phyloP scores from a whole-genome alignment of 2,797 vertebrate species.

The Chromis chromis region DNA sequence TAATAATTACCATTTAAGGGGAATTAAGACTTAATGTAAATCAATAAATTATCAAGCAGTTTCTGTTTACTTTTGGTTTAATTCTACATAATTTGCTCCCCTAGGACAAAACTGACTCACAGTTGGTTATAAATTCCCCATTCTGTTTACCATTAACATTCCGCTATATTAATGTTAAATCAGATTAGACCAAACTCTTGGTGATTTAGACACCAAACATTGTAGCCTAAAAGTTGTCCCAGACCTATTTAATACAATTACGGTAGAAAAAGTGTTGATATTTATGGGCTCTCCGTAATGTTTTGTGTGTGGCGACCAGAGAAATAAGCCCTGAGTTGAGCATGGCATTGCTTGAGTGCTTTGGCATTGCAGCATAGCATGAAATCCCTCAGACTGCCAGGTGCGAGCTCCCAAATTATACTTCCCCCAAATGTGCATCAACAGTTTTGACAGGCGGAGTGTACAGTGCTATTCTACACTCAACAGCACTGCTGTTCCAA shows the following conservation, averaged over 20 bases:
- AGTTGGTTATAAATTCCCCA: constrained; percentile 18
- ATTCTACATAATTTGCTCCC: constrained; percentile 67
- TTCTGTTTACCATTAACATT: constrained; percentile 22
- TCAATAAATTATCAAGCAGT: constrained; percentile 60
- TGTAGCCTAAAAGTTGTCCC: constrained; percentile 18
- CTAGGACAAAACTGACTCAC: constrained; percentile 38
- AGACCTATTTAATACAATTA: constrained; percentile 28
- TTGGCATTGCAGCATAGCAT: constrained; percentile 67
- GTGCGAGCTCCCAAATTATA: constrained; percentile 78
- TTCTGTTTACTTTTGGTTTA: constrained; percentile 58
- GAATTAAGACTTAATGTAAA: constrained; percentile 77
- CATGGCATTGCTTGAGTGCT: constrained; percentile 69
- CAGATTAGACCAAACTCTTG: constrained; percentile 6
- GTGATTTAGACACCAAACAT: constrained; percentile 15
- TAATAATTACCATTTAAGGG: constrained; percentile 72
- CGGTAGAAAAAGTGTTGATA: constrained; percentile 42
- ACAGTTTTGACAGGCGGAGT: constrained; percentile 72
- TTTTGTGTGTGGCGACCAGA: constrained; percentile 60
- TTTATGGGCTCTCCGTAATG: constrained; percentile 61
- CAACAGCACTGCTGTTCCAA: constrained; percentile 51
- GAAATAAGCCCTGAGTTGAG: constrained; percentile 69
- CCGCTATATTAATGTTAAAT: constrained; percentile 18
- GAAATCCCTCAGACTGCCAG: constrained; percentile 74
- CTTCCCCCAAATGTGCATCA: constrained; percentile 70
- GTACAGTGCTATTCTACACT: constrained; percentile 45